Evolutionary conservation across 1,140 invertebrate genomes (phyloP).

Genomic region (Saxidomus purpurata): DNA sequence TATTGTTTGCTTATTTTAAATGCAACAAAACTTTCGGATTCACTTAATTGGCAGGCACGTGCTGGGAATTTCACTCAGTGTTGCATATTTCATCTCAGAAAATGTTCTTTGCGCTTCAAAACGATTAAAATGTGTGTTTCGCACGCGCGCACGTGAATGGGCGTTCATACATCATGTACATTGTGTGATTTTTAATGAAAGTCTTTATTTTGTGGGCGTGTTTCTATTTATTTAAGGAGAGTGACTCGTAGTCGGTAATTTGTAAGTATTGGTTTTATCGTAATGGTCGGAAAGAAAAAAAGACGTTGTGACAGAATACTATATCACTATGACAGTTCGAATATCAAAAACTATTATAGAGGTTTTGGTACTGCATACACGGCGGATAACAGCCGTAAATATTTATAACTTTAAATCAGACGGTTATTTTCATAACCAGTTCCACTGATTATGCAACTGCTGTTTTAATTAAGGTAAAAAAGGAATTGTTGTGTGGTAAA

Average conservation of each 20-base stretch:
- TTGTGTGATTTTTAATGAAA: constrained; percentile 44
- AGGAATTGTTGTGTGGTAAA: too few relatives aligned
- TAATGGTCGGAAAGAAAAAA: not conserved
- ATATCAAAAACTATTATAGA: too few relatives aligned
- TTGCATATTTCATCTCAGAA: constrained; percentile 44
- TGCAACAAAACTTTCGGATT: constrained; percentile 47
- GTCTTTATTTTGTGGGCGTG: constrained; percentile 10
- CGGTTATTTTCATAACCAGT: too few relatives aligned
- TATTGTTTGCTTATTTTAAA: constrained; percentile 46
- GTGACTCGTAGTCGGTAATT: constrained; percentile 10
- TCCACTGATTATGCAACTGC: too few relatives aligned
- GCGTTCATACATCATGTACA: constrained; percentile 31
- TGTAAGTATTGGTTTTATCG: constrained; percentile 22
- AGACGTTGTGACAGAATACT: not conserved
- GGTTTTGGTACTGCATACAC: too few relatives aligned
- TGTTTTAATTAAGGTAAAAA: too few relatives aligned
- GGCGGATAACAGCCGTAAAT: too few relatives aligned
- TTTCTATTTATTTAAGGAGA: constrained; percentile 45
- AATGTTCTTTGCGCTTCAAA: constrained; percentile 34
- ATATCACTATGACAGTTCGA: not conserved
- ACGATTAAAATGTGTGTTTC: constrained; percentile 48
- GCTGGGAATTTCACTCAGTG: constrained; percentile 47
- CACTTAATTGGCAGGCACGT: constrained; percentile 55
- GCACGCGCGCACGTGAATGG: constrained; percentile 62
- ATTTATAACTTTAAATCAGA: too few relatives aligned